Evolutionary conservation across 2,888 invertebrate genomes (phyloP), one percentile per base, ranked within the genome.

Genomic region (Congeria kusceri): DNA sequence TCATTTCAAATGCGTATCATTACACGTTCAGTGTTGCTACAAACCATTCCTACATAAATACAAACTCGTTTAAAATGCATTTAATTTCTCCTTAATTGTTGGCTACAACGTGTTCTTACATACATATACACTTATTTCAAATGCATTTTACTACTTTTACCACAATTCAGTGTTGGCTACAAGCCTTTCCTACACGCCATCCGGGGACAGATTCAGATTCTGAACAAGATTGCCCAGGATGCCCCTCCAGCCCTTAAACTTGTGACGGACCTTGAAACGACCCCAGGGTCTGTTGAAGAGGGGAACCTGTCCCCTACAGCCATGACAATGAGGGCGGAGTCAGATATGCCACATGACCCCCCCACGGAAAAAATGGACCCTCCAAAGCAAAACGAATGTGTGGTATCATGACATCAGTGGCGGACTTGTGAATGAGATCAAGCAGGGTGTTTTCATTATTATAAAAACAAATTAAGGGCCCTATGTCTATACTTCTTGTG

Each of bases 151-250:
- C 68, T 63, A n/a, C n/a, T n/a, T n/a, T n/a, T n/a, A n/a, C n/a
- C n/a, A 25, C 57, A n/a, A 88, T 90, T 20, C 90, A 93, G 93
- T 81, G 83, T 92, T 77, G 93, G 93, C 32, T 93, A 93, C 87
- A 92, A 91, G 77, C 91, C 93, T 7, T 92, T 93, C 84, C 82
- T 93, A 44, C 88, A 88, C 59, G 87, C 90, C 29, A 91, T 93
- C 62, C 63, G 88, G 56, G 85, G 85, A 20, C 92, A 93, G 83
- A 89, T 87, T 62, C 85, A 88, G 15, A 85, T 88, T 53, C 77
- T 92, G 25, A 84, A 86, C 46, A 89, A 90, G 67, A 86, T 92
- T 5, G 89, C 88, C 1, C 91, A 92, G 80, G 87, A 91, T 74
- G 86, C 89, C 27, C 88, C 90, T 7, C 87, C 90, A 0, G 84